phyloP scores from a whole-genome alignment of 2,797 vertebrate genomes.

The Acropternis orthonyx region DNA sequence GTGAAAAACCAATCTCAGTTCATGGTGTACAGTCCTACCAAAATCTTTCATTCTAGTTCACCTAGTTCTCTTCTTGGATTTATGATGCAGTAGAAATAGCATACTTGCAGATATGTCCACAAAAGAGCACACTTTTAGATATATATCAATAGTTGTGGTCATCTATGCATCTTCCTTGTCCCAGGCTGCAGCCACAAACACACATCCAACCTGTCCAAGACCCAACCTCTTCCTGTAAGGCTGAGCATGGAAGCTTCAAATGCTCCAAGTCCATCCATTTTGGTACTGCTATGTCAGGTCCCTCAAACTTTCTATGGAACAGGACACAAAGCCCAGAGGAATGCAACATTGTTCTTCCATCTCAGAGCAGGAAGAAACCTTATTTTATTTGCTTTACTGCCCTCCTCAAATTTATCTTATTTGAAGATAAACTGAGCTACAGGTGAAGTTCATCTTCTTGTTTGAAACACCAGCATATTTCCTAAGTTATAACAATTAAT shows the following conservation, averaged over 20 bases:
- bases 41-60: neutral
- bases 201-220: neutral
- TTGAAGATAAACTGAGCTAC: conserved; percentile 49
- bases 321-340: conserved; percentile 21
- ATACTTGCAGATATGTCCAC: neutral
- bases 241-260: neutral
- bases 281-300: neutral
- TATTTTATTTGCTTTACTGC: conserved; percentile 46
- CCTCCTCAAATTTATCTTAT: conserved; percentile 36
- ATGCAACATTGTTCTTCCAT: neutral
- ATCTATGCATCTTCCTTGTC: neutral
- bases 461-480: conserved; percentile 59
- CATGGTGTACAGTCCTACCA: neutral
- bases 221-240: neutral
- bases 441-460: conserved; percentile 53
- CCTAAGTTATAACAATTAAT: conserved; percentile 45
- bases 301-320: neutral
- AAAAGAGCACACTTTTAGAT: neutral
- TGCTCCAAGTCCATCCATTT: neutral
- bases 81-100: neutral
- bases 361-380: conserved; percentile 49
- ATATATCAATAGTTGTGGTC: neutral
- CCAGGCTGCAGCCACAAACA: neutral
- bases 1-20: neutral
- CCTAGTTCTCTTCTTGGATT: neutral